Evolutionary conservation across 2,888 invertebrate species (phyloP), one percentile per base, ranked within the genome.

Genomic region (Lasioglossum zephyrum): DNA sequence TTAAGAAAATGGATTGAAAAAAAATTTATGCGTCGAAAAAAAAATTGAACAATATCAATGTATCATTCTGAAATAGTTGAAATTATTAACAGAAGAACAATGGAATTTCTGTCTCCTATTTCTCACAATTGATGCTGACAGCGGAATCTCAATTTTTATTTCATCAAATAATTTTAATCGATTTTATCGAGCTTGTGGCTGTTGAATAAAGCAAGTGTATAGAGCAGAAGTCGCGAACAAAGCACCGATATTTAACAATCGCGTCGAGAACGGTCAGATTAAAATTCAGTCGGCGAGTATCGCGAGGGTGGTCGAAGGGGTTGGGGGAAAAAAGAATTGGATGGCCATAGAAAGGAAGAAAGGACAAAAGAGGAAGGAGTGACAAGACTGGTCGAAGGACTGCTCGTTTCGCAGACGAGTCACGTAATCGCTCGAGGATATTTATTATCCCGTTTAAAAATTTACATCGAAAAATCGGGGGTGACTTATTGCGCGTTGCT

Each of bases 401-500:
- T 36, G 80, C 77, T 82, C 86, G 69, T 90, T 86, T 77, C 73
- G 84, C 60, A 87, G 85, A 84, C 89, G 60, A 39, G 84, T 88
- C 87, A 87, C 86, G 86, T 85, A 80, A 18, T 41, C 72, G 79
- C 77, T 73, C 41, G 75, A 66, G 79, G 89, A 89, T 91, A 92
- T 92, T 92, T 91, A 92, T 92, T 92, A 91, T 92, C 89, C 89
- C 83, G 87, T 91, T 92, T 89, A 91, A 90, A 92, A 89, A 92
- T 92, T 92, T 91, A 89, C 92, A 92, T 92, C 84, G 89, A 85
- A 87, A 88, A 90, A 88, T 88, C 84, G 75, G 69, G 69, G 76
- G 39, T 81, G 79, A 86, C 79, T 84, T 86, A 82, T 86, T 72
- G 87, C 82, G 0, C 82, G 77, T 77, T 73, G 79, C 73, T 73